These are phyloP conservation scores for Dipodomys spectabilis DNA, from an alignment of 2,113 vertebrate species.

Conservation along the genomic window DNA sequence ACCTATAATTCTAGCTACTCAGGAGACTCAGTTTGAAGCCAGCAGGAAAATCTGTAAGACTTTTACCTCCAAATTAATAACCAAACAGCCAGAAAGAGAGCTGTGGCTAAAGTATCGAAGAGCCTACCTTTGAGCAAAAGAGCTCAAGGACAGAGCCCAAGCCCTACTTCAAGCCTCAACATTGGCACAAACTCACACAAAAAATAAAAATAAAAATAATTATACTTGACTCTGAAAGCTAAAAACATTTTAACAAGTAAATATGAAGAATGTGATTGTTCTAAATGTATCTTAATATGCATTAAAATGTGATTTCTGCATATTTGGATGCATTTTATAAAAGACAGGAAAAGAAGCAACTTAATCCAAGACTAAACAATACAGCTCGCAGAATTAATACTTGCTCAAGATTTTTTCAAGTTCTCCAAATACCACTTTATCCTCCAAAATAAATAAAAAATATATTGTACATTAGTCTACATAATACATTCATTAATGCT, in stretches of 20 bases:
- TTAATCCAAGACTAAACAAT: conserved; percentile 40
- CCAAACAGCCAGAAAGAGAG: too few relatives aligned
- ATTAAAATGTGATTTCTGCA: neutral
- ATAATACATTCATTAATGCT: neutral
- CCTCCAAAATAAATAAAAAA: conserved; percentile 31
- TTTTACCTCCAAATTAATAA: too few relatives aligned
- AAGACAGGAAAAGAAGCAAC: neutral
- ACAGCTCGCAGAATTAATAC: conserved; percentile 7
- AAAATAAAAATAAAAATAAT: neutral
- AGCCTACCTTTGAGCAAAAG: too few relatives aligned
- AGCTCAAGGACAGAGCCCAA: too few relatives aligned
- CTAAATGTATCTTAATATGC: neutral
- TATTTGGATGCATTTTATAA: neutral
- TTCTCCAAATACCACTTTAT: conserved; percentile 29
- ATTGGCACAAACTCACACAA: too few relatives aligned
- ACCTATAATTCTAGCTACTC: too few relatives aligned
- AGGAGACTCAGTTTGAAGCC: too few relatives aligned
- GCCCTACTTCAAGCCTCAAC: too few relatives aligned
- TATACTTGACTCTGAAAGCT: neutral
- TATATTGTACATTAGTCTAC: neutral
- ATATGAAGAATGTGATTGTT: neutral
- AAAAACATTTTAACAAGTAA: conserved; percentile 20
- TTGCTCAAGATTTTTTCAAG: neutral
- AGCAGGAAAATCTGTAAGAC: too few relatives aligned
- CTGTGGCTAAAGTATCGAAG: too few relatives aligned